Conservation (phyloP, 2,113 vertebrate genomes). For the Hemibagrus wyckioides region DNA sequence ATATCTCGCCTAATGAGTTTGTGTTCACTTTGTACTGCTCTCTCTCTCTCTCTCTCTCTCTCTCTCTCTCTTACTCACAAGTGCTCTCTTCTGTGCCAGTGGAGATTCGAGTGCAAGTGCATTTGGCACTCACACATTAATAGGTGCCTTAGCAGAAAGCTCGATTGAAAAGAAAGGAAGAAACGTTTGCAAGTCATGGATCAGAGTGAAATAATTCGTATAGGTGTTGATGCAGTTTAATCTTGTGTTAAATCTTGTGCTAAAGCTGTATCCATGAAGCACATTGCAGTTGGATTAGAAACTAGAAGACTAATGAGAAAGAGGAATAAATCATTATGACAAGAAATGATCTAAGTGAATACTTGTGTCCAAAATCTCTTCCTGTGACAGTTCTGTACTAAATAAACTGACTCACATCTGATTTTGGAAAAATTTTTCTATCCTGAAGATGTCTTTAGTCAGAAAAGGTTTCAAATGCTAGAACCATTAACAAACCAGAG, state of each 20-base stretch:
- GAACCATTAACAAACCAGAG: background rate
- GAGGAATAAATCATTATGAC: background rate
- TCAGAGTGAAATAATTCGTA: background rate
- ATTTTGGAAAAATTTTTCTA: background rate
- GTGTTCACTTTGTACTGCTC: conserved; percentile 32
- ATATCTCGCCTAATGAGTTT: conserved; percentile 52
- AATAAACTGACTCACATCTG: background rate
- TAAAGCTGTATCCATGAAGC: background rate
- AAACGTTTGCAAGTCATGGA: background rate
- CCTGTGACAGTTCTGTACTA: background rate
- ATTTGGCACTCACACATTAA: conserved; percentile 11
- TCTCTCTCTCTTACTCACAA: conserved; percentile 1
- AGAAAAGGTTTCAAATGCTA: background rate
- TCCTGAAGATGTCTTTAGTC: background rate
- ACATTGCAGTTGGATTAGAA: background rate
- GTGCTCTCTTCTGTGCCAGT: background rate
- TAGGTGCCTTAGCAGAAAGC: conserved; percentile 6
- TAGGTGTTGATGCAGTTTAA: background rate
- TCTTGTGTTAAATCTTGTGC: too few species aligned
- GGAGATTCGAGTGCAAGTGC: background rate
- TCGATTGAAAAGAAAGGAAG: background rate
- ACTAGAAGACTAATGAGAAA: background rate
- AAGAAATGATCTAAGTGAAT: background rate
- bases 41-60: conserved; percentile 15
- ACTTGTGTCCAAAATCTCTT: background rate